A percentile compares a stretch with the other conserved stretches of the same genome.
These are phyloP conservation scores for Spodoptera frugiperda DNA, from an alignment of 1,140 invertebrate genomes.

Conservation along the genomic window DNA sequence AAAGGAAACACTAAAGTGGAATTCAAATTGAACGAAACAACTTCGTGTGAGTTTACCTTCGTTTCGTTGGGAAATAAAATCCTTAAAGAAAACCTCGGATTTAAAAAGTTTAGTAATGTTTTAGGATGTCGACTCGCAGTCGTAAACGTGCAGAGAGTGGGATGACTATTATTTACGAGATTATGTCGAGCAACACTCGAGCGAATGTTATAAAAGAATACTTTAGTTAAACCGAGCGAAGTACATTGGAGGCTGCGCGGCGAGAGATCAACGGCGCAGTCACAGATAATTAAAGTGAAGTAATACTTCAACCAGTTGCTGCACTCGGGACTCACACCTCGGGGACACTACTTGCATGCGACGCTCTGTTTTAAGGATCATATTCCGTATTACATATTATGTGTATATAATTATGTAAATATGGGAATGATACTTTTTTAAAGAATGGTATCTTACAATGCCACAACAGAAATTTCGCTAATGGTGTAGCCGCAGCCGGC, in stretches of 20 bases:
- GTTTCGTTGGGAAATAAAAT: background rate
- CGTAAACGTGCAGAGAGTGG: background rate
- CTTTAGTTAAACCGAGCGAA: background rate
- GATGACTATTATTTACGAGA: background rate
- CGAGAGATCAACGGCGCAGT: too few relatives aligned
- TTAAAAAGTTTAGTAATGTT: constrained; percentile 16
- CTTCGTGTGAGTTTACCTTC: background rate
- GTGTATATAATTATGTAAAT: too few relatives aligned
- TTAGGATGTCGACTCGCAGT: constrained; percentile 6
- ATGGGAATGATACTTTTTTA: too few relatives aligned
- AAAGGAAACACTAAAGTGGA: background rate
- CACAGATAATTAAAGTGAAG: too few relatives aligned
- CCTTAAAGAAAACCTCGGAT: constrained; percentile 3
- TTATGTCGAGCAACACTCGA: background rate
- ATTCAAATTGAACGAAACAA: constrained; percentile 8
- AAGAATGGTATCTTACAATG: too few relatives aligned
- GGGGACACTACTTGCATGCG: too few relatives aligned
- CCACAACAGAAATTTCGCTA: background rate
- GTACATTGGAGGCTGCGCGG: too few relatives aligned
- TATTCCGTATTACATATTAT: too few relatives aligned
- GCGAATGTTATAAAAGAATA: background rate
- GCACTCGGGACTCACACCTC: too few relatives aligned
- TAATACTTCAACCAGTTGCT: too few relatives aligned
- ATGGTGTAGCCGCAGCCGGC: background rate
- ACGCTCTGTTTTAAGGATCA: too few relatives aligned